Percentiles rank a stretch among this genome's conserved stretches.
Conservation (phyloP, 2,888 invertebrate species). For the Drosophila engyochracea region DNA sequence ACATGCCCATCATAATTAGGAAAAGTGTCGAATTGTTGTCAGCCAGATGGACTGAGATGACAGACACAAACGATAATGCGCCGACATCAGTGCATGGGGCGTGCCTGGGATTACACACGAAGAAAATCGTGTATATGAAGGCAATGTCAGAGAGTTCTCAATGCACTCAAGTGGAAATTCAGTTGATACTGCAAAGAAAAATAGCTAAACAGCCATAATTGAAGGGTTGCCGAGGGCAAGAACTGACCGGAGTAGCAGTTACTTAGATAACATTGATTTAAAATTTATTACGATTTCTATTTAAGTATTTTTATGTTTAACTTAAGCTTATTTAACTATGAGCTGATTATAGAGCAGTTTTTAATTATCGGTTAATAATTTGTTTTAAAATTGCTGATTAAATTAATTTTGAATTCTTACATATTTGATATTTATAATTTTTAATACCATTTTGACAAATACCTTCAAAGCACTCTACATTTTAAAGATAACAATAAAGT, state of each 20-base stretch:
- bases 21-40: conserved; percentile 77
- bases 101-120: conserved; percentile 20
- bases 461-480: background rate
- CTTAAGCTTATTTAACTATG: no score
- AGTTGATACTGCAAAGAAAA: background rate
- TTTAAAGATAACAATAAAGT: background rate
- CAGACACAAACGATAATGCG: conserved; percentile 44
- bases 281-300: background rate
- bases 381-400: background rate
- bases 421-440: background rate
- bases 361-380: background rate
- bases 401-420: background rate
- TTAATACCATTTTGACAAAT: background rate
- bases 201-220: background rate
- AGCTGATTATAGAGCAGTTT: background rate
- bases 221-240: background rate
- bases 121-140: conserved; percentile 18
- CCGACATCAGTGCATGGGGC: conserved; percentile 32
- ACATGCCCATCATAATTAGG: conserved; percentile 81
- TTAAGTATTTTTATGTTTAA: background rate
- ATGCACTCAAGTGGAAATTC: conserved; percentile 33
- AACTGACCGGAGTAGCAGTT: background rate
- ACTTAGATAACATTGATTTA: background rate
- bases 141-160: background rate
- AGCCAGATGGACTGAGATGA: conserved; percentile 37